Evolutionary conservation across 2,888 invertebrate genomes (phyloP), one percentile per base, ranked within the genome.

Genomic region (Plebejus melissa): DNA sequence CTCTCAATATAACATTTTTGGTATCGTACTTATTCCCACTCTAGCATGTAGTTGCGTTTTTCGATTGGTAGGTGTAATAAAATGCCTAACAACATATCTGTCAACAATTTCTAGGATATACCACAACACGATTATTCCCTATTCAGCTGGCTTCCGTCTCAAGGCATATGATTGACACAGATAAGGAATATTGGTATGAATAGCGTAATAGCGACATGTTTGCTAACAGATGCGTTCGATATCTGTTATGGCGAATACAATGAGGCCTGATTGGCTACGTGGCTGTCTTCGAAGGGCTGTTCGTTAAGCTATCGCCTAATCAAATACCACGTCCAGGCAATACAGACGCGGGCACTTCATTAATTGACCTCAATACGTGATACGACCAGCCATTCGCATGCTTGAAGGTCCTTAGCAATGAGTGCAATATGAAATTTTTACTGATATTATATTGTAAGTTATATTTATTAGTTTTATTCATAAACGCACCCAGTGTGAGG

Each of bases 241-340:
- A 72, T 76, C 75, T 65, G 78, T 78, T 79, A 78, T 79, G 79
- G 79, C 75, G 77, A 77, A 78, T 77, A 82, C 82, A 82, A 82
- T 81, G 79, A 79, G 80, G 77, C 79, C 80, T 82, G 82, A 81
- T 82, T 82, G 82, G 80, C 79, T 79, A 65, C 78, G 79, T 54
- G 46, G 74, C 58, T 78, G 77, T 80, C 78, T 80, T 78, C 57
- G 69, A 70, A 75, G 72, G 50, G 41, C 75, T 74, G 60, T 76
- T 75, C 75, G 74, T 69, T 76, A 76, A 74, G 75, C 77, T 77
- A 77, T 77, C 74, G 60, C 69, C 76, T 70, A 74, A 76, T 76
- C 76, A 76, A 76, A 60, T 65, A 72, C 38, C 32, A 58, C 72
- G 74, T 46, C 32, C 50, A 65, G 36, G 71, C 76, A 74, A 74